Percentiles rank a stretch among this genome's conserved stretches.
Evolutionary conservation across 2,113 vertebrate species (phyloP).

Genomic region (Callospermophilus lateralis): DNA sequence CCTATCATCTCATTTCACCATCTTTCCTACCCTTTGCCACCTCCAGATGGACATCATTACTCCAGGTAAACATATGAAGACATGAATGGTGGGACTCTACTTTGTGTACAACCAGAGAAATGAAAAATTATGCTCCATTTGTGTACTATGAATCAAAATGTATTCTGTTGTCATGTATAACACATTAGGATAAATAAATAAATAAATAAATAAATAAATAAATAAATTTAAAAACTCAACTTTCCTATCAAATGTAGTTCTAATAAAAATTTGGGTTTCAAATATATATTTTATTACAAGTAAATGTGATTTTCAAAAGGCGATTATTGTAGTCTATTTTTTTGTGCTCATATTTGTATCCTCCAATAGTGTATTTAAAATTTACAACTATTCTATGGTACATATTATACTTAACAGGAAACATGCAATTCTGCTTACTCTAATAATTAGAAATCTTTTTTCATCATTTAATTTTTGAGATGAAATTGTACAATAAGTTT

Average conservation of each 20-base stretch:
- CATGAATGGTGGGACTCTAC: too few relatives aligned
- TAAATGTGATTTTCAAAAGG: background rate
- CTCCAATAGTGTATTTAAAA: background rate
- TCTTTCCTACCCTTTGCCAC: too few relatives aligned
- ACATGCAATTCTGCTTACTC: background rate
- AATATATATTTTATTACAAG: background rate
- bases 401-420: background rate
- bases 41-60: too few relatives aligned
- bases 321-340: background rate
- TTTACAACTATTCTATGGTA: background rate
- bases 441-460: background rate
- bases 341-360: background rate
- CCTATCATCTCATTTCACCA: background rate
- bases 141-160: too few relatives aligned
- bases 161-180: too few relatives aligned
- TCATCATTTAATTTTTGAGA: background rate
- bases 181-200: too few relatives aligned
- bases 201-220: too few relatives aligned
- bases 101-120: too few relatives aligned
- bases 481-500: background rate
- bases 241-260: conserved; percentile 6
- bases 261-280: background rate
- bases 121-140: too few relatives aligned
- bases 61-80: too few relatives aligned
- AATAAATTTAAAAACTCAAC: background rate